Conservation (phyloP, 2,113 vertebrate species). For the Paedocypris sp. region DNA sequence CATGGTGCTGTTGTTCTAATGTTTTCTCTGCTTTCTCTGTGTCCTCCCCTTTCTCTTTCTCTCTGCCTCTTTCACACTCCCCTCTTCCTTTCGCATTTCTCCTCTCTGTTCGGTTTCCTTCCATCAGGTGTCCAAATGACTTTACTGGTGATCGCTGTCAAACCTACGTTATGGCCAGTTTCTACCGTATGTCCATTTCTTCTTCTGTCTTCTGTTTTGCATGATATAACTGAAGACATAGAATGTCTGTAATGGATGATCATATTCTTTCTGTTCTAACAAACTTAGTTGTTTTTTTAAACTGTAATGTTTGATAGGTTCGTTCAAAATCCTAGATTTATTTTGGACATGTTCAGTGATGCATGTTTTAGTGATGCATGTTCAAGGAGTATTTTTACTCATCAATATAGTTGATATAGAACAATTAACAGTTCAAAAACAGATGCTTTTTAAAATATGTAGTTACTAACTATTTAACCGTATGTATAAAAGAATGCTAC, state of each 20-base stretch:
- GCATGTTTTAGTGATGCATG: conserved; percentile 35
- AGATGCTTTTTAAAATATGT: too few species aligned
- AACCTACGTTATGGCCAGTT: conserved; percentile 99
- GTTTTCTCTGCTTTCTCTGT: conserved; percentile 71
- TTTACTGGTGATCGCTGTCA: conserved; percentile 99
- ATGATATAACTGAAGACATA: conserved; percentile 41
- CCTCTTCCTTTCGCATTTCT: conserved; percentile 20
- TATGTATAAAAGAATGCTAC: too few species aligned
- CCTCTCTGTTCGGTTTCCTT: conserved; percentile 66
- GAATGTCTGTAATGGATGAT: conserved; percentile 24
- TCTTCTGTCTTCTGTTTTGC: conserved; percentile 63
- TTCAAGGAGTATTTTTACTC: neutral
- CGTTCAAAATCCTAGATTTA: neutral
- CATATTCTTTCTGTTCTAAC: conserved; percentile 16
- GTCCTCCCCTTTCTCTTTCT: conserved; percentile 24
- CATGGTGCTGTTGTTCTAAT: conserved; percentile 65
- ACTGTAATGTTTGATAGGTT: neutral
- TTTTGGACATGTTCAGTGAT: conserved; percentile 12
- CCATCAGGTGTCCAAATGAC: conserved; percentile 99
- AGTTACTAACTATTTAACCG: too few species aligned
- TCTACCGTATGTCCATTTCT: conserved; percentile 99
- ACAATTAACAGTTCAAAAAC: neutral
- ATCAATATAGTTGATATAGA: neutral
- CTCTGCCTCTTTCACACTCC: conserved; percentile 40
- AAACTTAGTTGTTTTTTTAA: neutral